Evolutionary conservation across 2,113 vertebrate species (phyloP).

Genomic region (Mus pahari): DNA sequence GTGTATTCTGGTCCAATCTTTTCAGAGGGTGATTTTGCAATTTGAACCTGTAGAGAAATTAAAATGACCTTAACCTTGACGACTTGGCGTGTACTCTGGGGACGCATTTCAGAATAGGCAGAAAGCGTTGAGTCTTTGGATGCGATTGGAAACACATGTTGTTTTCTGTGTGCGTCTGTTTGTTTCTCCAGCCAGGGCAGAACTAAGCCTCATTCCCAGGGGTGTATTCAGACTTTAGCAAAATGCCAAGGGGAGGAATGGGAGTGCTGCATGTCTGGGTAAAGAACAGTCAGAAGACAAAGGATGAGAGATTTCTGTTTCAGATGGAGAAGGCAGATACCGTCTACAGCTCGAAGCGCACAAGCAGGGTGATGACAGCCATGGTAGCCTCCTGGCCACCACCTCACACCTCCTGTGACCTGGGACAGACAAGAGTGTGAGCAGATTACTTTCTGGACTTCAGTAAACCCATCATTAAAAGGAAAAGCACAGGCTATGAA

Average conservation of each 20-base stretch:
- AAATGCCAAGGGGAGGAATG: not conserved
- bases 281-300: not conserved
- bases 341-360: not conserved
- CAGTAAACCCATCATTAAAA: not conserved
- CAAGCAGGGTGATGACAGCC: not conserved
- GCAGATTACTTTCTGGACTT: not conserved
- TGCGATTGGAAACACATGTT: not conserved
- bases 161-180: not conserved
- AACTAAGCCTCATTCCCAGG: not conserved
- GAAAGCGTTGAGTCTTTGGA: not conserved
- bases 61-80: not conserved
- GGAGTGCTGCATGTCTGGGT: not conserved
- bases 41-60: conserved; percentile 32
- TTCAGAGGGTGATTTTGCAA: not conserved
- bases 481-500: not conserved
- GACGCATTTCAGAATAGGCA: not conserved
- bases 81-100: conserved; percentile 4
- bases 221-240: not conserved
- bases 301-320: not conserved
- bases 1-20: not conserved
- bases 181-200: not conserved
- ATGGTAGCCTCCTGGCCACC: not conserved
- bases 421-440: not conserved
- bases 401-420: not conserved
- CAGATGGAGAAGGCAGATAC: not conserved